Conservation (phyloP, 2,113 vertebrate species). For the Hippocampus comes region DNA sequence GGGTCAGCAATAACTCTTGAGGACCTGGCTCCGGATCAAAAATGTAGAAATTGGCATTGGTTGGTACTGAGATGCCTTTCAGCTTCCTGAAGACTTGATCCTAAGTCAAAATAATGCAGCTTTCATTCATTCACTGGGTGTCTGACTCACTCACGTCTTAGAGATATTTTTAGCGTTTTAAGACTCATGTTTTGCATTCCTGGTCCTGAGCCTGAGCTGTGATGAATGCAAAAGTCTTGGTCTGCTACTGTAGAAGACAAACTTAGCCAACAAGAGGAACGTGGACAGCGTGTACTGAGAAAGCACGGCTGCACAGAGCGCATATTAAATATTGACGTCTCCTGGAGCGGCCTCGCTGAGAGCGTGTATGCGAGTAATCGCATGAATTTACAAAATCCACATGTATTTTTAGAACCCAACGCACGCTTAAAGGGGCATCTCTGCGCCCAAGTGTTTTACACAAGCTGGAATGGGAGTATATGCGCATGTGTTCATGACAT, state of each 20-base stretch:
- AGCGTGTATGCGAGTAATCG: conserved; percentile 32
- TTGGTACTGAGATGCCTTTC: not conserved
- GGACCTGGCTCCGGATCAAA: not conserved
- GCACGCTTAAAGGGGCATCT: conserved; percentile 30
- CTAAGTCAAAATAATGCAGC: not conserved
- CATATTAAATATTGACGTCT: conserved; percentile 69
- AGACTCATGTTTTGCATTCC: not conserved
- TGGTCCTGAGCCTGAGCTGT: not conserved
- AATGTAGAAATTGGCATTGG: not conserved
- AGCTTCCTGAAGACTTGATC: not conserved
- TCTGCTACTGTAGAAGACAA: conserved; percentile 14
- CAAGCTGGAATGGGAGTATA: not conserved
- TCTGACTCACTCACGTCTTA: not conserved
- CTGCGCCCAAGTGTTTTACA: not conserved
- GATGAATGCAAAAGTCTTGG: conserved; percentile 31
- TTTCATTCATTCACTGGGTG: not conserved
- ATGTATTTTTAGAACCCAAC: conserved; percentile 58
- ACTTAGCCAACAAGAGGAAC: conserved; percentile 38
- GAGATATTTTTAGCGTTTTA: not conserved
- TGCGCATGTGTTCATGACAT: not conserved
- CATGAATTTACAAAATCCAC: conserved; percentile 39
- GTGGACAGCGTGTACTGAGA: conserved; percentile 5
- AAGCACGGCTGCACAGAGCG: conserved; percentile 6
- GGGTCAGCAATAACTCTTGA: not conserved
- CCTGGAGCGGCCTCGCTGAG: conserved; percentile 35